Evolutionary conservation across 2,113 vertebrate species (phyloP).

Genomic region (Periophthalmus modestus): DNA sequence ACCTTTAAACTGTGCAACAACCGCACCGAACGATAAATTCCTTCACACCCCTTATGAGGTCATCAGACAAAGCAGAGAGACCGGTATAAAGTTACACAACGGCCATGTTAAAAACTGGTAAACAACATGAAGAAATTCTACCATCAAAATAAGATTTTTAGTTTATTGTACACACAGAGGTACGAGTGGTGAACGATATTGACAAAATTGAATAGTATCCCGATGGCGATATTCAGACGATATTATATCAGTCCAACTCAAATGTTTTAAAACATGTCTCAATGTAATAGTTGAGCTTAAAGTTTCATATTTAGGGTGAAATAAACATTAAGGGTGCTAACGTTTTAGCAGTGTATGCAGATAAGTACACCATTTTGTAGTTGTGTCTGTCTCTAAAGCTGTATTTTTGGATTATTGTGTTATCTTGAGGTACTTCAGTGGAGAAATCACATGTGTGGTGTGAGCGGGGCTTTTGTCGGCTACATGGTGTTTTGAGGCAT

Average conservation of each 20-base stretch:
- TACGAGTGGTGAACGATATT: no score
- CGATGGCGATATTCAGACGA: no score
- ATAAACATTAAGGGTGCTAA: background rate
- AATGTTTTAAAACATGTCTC: no score
- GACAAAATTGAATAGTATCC: no score
- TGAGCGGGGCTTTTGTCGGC: slow-evolving; percentile 64
- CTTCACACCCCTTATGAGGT: background rate
- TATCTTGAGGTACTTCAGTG: slow-evolving; percentile 35
- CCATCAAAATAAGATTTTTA: background rate
- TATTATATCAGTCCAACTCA: no score
- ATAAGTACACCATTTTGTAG: background rate
- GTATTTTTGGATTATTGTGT: background rate
- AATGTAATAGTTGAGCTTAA: no score
- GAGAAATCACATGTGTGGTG: slow-evolving; percentile 36
- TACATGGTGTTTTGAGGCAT: slow-evolving; percentile 51
- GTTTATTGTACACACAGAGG: no score
- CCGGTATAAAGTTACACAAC: background rate
- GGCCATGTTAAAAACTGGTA: background rate
- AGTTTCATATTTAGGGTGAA: background rate
- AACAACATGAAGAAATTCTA: background rate
- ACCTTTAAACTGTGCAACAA: background rate
- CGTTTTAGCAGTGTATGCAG: background rate
- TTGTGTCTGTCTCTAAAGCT: background rate
- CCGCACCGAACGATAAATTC: background rate
- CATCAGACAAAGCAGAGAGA: background rate